Evolutionary conservation across 2,797 vertebrate genomes (phyloP).

Genomic region (Poecilia wingei): DNA sequence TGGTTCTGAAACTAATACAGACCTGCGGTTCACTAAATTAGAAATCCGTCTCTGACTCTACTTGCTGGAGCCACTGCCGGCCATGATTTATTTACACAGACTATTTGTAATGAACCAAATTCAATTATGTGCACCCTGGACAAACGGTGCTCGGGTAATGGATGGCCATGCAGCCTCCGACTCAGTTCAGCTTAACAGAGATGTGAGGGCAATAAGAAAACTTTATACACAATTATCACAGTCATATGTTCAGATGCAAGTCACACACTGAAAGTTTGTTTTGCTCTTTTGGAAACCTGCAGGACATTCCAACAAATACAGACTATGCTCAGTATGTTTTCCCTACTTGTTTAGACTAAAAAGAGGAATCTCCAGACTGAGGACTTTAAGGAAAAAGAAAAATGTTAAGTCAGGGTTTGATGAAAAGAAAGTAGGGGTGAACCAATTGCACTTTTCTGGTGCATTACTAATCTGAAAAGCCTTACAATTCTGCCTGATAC

Average conservation of each 20-base stretch:
- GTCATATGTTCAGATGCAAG: slow-evolving; percentile 26
- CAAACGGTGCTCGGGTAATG: slow-evolving; percentile 28
- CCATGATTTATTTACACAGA: slow-evolving; percentile 55
- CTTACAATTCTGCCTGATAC: too few species aligned
- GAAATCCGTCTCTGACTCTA: slow-evolving; percentile 40
- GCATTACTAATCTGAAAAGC: too few species aligned
- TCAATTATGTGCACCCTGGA: slow-evolving; percentile 46
- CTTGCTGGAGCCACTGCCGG: slow-evolving; percentile 14
- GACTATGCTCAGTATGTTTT: neutral
- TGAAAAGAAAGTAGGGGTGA: neutral
- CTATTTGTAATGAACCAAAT: slow-evolving; percentile 48
- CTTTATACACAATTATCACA: neutral
- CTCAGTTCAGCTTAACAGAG: slow-evolving; percentile 17
- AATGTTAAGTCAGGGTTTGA: neutral
- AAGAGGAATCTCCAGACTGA: neutral
- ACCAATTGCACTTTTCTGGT: too few species aligned
- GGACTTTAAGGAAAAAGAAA: neutral
- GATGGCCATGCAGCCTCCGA: slow-evolving; percentile 16
- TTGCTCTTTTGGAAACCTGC: neutral
- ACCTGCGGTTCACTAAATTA: slow-evolving; percentile 42
- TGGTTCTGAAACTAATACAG: slow-evolving; percentile 33
- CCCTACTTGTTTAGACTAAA: neutral
- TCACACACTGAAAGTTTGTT: neutral
- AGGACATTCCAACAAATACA: neutral
- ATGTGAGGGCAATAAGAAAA: slow-evolving; percentile 42